Evolutionary conservation across 2,113 vertebrate genomes (phyloP).

Genomic region (Emydura subglobosa): DNA sequence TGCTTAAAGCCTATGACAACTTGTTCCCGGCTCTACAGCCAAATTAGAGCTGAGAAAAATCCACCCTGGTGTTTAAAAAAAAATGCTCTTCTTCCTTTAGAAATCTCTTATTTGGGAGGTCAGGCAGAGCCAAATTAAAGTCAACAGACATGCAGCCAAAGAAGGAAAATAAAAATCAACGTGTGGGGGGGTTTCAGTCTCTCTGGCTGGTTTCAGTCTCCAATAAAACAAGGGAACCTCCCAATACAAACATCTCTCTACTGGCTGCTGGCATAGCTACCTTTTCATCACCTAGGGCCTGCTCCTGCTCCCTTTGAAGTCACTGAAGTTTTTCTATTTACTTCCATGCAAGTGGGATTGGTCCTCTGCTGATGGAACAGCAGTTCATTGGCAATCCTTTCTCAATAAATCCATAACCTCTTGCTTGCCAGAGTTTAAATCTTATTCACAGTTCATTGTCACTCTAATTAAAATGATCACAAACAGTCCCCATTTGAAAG

Average conservation of each 20-base stretch:
- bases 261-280: background rate
- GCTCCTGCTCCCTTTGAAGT: conserved; percentile 25
- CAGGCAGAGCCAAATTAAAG: background rate
- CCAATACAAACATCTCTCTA: background rate
- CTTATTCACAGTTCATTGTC: background rate
- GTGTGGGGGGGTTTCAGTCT: background rate
- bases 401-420: background rate
- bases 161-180: conserved; percentile 15
- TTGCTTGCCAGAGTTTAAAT: background rate
- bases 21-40: background rate
- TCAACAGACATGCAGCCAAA: background rate
- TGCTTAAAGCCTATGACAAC: background rate
- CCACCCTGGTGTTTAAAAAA: background rate
- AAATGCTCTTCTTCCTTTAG: background rate
- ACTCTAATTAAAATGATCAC: background rate
- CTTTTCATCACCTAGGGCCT: background rate
- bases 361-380: background rate
- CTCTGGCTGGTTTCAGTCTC: conserved; percentile 2
- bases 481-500: background rate
- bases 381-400: background rate
- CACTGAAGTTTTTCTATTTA: background rate
- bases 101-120: background rate
- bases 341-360: background rate
- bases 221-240: conserved; percentile 27
- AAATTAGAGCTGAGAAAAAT: background rate